phyloP scores from a whole-genome alignment of 1,140 invertebrate genomes.

The Medauroidea extradentata region DNA sequence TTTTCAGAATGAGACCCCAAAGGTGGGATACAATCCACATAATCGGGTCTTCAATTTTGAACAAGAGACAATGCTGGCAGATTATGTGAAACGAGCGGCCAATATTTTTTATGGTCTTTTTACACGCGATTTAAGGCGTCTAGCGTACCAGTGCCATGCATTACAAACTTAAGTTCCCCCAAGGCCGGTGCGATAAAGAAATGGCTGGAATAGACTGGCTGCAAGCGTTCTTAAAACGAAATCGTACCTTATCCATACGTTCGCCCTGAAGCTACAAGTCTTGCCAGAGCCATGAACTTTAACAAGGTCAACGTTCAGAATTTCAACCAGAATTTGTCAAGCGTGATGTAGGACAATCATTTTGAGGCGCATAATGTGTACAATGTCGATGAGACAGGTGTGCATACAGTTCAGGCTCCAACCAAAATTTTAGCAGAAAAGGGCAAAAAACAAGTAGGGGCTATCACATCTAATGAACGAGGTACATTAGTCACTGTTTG shows the following conservation, averaged over 20 bases:
- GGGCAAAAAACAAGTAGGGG: conserved; percentile 45
- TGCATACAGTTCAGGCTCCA: conserved; percentile 31
- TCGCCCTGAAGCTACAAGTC: conserved; percentile 42
- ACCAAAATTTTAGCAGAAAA: conserved; percentile 21
- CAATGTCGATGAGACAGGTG: conserved; percentile 36
- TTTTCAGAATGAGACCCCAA: too few species aligned
- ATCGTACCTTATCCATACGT: conserved; percentile 34
- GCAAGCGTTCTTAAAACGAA: conserved; percentile 35
- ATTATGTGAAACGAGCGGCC: too few species aligned
- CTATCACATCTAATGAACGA: conserved; percentile 41
- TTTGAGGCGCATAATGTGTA: conserved; percentile 16
- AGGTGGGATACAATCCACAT: too few species aligned
- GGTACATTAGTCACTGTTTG: conserved; percentile 42
- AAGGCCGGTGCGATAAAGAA: conserved; percentile 27
- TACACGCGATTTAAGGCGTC: too few species aligned
- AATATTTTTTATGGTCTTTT: too few species aligned
- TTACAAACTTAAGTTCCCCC: too few species aligned
- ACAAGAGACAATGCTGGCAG: too few species aligned
- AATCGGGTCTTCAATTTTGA: too few species aligned
- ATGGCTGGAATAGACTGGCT: conserved; percentile 34
- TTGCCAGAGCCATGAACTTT: conserved; percentile 40
- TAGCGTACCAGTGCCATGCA: too few species aligned
- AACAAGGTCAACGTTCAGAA: conserved; percentile 40
- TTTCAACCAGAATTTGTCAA: conserved; percentile 40
- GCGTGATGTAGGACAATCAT: conserved; percentile 22